Base-by-base conservation (phyloP, 2,113 vertebrate genomes). In the Callocephalon fimbriatum region DNA sequence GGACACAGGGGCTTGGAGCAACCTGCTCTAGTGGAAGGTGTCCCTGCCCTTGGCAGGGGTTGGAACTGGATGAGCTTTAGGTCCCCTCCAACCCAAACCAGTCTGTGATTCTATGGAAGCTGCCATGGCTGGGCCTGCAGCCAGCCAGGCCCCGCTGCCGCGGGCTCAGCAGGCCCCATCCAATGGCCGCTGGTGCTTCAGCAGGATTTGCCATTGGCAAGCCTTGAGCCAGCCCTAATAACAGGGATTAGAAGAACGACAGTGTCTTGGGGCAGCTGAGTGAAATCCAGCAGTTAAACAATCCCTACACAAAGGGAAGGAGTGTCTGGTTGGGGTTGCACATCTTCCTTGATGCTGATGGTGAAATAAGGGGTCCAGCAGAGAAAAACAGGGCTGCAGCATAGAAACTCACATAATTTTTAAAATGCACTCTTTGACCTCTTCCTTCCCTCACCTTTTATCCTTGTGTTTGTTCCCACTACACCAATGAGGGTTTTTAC, bases 201-300 rank as follows among this genome's bases (percentile, higher is more conserved):
- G 92, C 82, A 66, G 58, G 2, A 72, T 31, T 48, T 74, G 94
- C 72, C 88, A 88, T 95, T 94, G 88, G 78, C 63, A 68, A 27
- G 82, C 63, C 68, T 62, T 21, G 25, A 83, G 76, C 17, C 72
- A 70, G 35, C 65, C 62, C 45, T 73, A 58, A 83, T 73, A 70
- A 27, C n/a, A 7, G 32, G 76, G 68, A 94, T 93, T 91, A 86
- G 72, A 81, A 35, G 62, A 79, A 58, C 35, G 38, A 9, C 32
- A 26, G 37, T 8, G 35, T 73, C 10, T 74, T 42, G 80, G 89
- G 65, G 35, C 63, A 86, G 59, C 61, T 97, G 80, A 94, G 50
- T 0, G 9, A 94, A 95, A 96, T 91, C 83, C 91, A 70, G 6
- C 31, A 16, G 67, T 37, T 48, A 45, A 74, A 66, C 47, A 38